phyloP scores from a whole-genome alignment of 2,888 invertebrate species.

The Teinopalpus imperialis region DNA sequence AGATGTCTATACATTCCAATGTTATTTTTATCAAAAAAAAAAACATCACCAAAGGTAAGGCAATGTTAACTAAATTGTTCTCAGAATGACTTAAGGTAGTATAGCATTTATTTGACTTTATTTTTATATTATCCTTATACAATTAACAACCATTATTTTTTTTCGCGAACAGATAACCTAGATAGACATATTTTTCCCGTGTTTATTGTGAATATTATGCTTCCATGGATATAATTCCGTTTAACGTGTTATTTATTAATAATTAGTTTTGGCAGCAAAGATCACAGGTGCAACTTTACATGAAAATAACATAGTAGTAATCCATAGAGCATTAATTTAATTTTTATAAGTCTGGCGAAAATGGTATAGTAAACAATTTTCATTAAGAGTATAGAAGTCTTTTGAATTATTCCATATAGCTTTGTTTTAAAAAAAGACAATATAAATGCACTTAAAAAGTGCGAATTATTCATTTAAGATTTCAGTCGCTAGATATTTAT shows the following conservation, averaged over 20 bases:
- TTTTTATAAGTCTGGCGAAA: constrained; percentile 48
- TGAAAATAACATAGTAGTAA: constrained; percentile 31
- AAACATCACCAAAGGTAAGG: constrained; percentile 77
- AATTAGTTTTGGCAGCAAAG: constrained; percentile 20
- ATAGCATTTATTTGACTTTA: constrained; percentile 82
- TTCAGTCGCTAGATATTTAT: constrained; percentile 54
- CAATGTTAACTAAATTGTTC: constrained; percentile 63
- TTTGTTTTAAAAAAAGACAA: constrained; percentile 49
- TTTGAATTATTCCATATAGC: constrained; percentile 24
- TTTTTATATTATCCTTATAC: constrained; percentile 30
- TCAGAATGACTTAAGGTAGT: constrained; percentile 75
- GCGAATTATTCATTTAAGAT: constrained; percentile 45
- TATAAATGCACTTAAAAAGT: constrained; percentile 61
- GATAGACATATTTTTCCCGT: constrained; percentile 2
- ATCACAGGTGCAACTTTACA: constrained; percentile 31
- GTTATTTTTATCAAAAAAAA: constrained; percentile 64
- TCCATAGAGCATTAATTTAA: constrained; percentile 56
- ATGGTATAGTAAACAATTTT: constrained; percentile 22
- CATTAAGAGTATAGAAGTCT: constrained; percentile 37
- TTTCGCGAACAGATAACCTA: constrained; percentile 2
- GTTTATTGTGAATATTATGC: constrained; percentile 6
- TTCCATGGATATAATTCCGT: constrained; percentile 6
- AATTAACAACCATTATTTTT: constrained; percentile 23
- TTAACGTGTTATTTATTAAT: constrained; percentile 2
- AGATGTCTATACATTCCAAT: constrained; percentile 73